phyloP scores from a whole-genome alignment of 1,140 invertebrate species.

The Nasonia longicornis region DNA sequence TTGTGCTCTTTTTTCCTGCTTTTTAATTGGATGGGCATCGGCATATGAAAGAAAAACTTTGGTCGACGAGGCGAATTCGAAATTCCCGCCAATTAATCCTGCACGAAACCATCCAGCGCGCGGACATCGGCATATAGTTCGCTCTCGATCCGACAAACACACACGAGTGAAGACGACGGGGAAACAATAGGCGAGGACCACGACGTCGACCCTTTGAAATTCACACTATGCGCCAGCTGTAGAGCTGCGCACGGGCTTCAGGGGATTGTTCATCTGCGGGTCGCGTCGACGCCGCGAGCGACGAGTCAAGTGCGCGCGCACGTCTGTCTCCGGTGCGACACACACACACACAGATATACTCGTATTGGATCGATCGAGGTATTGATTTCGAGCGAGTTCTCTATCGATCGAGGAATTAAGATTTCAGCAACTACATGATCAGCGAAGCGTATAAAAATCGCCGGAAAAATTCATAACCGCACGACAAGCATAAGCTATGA shows the following conservation, averaged over 20 bases:
- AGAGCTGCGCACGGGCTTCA: background rate
- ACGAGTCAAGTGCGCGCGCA: slow-evolving; percentile 9
- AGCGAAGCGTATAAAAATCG: too few relatives aligned
- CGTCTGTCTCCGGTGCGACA: background rate
- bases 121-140: background rate
- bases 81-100: too few relatives aligned
- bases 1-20: background rate
- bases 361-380: slow-evolving; percentile 9
- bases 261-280: slow-evolving; percentile 27
- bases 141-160: background rate
- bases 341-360: too few relatives aligned
- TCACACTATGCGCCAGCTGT: background rate
- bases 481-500: background rate
- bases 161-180: background rate
- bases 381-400: background rate
- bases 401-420: too few relatives aligned
- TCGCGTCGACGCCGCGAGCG: background rate
- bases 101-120: too few relatives aligned
- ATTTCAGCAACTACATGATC: too few relatives aligned
- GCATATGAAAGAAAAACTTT: too few relatives aligned
- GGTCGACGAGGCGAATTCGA: background rate
- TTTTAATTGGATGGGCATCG: background rate
- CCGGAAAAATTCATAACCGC: background rate
- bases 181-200: background rate
- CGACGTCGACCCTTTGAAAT: slow-evolving; percentile 11